Conservation (phyloP, 2,113 vertebrate genomes). For the Cyanoliseus patagonus region DNA sequence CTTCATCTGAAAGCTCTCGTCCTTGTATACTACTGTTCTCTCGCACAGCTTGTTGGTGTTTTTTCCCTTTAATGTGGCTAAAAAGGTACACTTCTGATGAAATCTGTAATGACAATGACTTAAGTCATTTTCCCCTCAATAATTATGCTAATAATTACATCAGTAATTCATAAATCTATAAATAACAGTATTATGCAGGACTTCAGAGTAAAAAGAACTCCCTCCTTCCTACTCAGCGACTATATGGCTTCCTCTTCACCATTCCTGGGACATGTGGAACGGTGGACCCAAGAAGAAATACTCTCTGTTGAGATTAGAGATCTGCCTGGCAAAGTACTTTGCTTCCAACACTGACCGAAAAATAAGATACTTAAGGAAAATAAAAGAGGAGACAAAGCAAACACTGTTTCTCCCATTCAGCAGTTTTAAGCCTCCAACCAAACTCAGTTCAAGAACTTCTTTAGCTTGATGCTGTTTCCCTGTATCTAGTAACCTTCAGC, state of each 20-base stretch:
- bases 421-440: neutral
- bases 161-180: neutral
- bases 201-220: neutral
- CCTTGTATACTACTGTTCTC: slow-evolving; percentile 98
- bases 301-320: neutral
- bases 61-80: slow-evolving; percentile 96
- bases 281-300: neutral
- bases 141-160: neutral
- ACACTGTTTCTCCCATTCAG: neutral
- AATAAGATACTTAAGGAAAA: neutral
- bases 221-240: neutral
- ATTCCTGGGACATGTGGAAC: neutral
- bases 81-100: slow-evolving; percentile 98
- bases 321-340: neutral
- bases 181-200: neutral
- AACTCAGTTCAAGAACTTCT: neutral
- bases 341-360: neutral
- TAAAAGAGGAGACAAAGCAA: neutral
- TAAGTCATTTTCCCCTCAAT: neutral
- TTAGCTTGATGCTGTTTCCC: neutral
- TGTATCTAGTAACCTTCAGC: neutral
- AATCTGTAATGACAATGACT: slow-evolving; percentile 81
- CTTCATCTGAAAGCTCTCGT: slow-evolving; percentile 96
- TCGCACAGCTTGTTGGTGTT: slow-evolving; percentile 94
- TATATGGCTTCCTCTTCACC: neutral